Percentiles rank a stretch among this genome's conserved stretches.
Evolutionary conservation across 2,888 invertebrate species (phyloP).

Genomic region (Drosophila pegasa): DNA sequence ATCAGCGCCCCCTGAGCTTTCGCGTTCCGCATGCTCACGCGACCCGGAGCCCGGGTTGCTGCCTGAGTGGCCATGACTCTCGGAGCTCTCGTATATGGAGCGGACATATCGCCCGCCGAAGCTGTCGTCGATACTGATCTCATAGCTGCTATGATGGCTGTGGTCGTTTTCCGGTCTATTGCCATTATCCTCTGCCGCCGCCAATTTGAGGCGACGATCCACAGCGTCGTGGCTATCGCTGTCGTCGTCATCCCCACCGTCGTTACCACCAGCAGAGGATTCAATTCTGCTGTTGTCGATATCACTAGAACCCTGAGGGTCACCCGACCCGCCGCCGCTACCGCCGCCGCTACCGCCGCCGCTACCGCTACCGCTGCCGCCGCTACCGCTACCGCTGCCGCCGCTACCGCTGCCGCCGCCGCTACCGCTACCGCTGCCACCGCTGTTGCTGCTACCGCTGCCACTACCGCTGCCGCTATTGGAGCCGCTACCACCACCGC

Average conservation of each 20-base stretch:
- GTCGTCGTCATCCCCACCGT: conserved; percentile 52
- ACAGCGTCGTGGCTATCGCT: conserved; percentile 47
- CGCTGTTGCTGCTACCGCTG: not conserved
- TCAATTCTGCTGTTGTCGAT: no score
- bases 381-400: not conserved
- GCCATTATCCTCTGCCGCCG: not conserved
- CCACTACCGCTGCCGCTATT: not conserved
- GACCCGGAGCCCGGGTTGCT: conserved; percentile 43
- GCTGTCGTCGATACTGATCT: conserved; percentile 74
- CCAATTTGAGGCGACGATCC: not conserved
- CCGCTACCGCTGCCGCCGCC: not conserved
- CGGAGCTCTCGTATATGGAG: conserved; percentile 71
- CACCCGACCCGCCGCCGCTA: no score
- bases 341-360: accelerated
- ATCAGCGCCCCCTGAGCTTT: no score
- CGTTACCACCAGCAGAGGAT: no score
- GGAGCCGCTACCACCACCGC: not conserved
- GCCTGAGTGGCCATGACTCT: conserved; percentile 62
- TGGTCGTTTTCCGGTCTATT: conserved; percentile 26
- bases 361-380: no score
- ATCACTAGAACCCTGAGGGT: no score
- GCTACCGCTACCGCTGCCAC: not conserved
- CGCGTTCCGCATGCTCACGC: not conserved
- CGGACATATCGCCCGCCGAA: conserved; percentile 69
- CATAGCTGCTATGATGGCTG: conserved; percentile 73